Conservation (phyloP, 92 coral and sea anemone species). For the Nematostella vectensis region DNA sequence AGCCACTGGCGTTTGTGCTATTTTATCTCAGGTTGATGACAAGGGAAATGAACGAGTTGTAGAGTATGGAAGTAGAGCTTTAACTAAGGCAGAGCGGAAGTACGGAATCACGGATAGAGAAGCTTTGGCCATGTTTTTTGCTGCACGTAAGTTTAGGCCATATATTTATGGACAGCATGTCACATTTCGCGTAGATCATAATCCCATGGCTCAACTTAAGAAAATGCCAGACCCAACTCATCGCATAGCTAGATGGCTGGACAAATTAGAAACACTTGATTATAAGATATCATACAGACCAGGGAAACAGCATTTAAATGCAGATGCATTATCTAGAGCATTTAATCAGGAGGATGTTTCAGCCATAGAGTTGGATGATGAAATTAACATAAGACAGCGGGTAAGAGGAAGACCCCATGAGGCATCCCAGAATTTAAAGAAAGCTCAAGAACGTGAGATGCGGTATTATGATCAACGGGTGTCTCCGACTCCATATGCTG, state of each 20-base stretch:
- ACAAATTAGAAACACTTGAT: neutral
- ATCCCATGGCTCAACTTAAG: neutral
- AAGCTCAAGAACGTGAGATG: conserved; percentile 2
- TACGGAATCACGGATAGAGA: conserved; percentile 12
- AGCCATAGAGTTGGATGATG: conserved; percentile 2
- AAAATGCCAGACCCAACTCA: conserved; percentile 1
- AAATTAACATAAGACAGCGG: neutral
- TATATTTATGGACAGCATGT: conserved; percentile 3
- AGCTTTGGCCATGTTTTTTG: conserved; percentile 2
- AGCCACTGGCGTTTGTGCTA: conserved; percentile 14
- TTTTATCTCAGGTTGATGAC: conserved; percentile 15
- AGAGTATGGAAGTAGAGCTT: conserved; percentile 30
- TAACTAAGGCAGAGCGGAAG: conserved; percentile 27
- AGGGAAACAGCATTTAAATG: conserved; percentile 11
- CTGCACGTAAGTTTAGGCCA: neutral
- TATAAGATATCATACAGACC: conserved; percentile 4
- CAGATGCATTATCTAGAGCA: conserved; percentile 11
- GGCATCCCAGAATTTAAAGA: neutral
- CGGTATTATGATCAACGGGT: neutral
- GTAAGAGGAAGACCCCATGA: neutral
- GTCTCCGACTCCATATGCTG: neutral
- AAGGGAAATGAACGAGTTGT: conserved; percentile 17
- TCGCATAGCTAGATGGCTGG: conserved; percentile 2
- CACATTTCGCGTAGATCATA: conserved; percentile 1
- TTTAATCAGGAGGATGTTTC: conserved; percentile 6